These are phyloP conservation scores for Acinonyx jubatus DNA, from an alignment of 2,113 vertebrate genomes.

Conservation along the genomic window DNA sequence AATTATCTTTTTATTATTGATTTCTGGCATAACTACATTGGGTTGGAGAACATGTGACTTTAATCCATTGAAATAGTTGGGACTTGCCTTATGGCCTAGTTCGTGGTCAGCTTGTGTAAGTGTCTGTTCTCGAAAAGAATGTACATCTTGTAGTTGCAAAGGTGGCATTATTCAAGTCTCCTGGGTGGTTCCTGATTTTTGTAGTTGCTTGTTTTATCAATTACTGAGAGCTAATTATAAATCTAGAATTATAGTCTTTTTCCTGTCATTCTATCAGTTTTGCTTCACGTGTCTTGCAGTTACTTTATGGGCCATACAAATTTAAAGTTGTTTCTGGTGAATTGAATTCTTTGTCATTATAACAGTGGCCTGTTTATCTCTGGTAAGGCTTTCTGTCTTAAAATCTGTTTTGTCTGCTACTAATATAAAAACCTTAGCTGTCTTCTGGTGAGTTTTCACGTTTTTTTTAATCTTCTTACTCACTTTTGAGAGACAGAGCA, in stretches of 20 bases:
- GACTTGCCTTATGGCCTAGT: not conserved
- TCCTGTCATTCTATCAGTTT: not conserved
- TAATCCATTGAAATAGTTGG: not conserved
- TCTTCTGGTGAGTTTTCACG: not conserved
- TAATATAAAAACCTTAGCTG: not conserved
- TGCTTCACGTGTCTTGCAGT: not conserved
- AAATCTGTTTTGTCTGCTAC: not conserved
- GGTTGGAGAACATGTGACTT: not conserved
- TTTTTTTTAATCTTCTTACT: not conserved
- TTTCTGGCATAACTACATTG: not conserved
- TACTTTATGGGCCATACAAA: not conserved
- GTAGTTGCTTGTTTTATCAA: not conserved
- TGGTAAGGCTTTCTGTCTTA: not conserved
- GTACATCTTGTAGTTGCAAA: not conserved
- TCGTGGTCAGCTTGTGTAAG: not conserved
- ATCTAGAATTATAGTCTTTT: not conserved
- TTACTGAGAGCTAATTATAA: not conserved
- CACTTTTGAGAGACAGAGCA: too few relatives aligned
- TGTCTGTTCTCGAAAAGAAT: not conserved
- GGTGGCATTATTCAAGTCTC: not conserved
- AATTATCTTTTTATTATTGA: not conserved
- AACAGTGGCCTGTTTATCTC: not conserved
- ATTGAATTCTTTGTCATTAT: not conserved
- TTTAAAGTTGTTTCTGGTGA: not conserved
- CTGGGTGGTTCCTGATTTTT: not conserved